phyloP scores from a whole-genome alignment of 2,888 invertebrate species.

The Branchellion lobata region DNA sequence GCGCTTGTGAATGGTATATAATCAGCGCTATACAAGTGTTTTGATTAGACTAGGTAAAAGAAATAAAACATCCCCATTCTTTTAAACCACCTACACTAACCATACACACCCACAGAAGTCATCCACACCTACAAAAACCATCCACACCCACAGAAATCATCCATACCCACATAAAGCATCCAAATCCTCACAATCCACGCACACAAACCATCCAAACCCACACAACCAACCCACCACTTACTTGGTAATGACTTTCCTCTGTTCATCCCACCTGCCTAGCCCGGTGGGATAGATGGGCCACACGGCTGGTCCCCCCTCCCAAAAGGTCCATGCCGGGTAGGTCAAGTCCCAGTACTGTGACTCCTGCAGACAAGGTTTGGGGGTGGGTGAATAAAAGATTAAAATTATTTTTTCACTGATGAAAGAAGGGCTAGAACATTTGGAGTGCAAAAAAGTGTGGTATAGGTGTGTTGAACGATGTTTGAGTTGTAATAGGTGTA shows the following conservation, averaged over 20 bases:
- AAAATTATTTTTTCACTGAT: no score
- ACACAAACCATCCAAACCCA: conserved; percentile 51
- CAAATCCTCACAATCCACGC: background rate
- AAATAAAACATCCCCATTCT: no score
- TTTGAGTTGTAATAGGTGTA: no score
- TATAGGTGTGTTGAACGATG: background rate
- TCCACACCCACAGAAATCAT: no score
- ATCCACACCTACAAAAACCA: no score
- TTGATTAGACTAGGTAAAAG: no score
- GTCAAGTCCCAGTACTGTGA: conserved; percentile 82
- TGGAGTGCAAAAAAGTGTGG: no score
- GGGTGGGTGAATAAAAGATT: background rate
- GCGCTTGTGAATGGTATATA: no score
- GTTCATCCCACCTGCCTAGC: conserved; percentile 87
- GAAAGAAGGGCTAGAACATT: no score
- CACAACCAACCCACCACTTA: conserved; percentile 48
- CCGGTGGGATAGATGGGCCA: conserved; percentile 83
- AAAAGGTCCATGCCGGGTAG: conserved; percentile 92
- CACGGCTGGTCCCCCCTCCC: conserved; percentile 97
- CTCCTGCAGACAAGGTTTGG: conserved; percentile 65
- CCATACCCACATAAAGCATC: background rate
- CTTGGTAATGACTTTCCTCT: conserved; percentile 72
- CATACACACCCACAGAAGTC: no score
- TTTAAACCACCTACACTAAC: no score
- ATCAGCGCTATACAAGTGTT: no score